Evolutionary conservation across 1,140 invertebrate genomes (phyloP), one percentile per base, ranked within the genome.

Genomic region (Polypedilum pembai): DNA sequence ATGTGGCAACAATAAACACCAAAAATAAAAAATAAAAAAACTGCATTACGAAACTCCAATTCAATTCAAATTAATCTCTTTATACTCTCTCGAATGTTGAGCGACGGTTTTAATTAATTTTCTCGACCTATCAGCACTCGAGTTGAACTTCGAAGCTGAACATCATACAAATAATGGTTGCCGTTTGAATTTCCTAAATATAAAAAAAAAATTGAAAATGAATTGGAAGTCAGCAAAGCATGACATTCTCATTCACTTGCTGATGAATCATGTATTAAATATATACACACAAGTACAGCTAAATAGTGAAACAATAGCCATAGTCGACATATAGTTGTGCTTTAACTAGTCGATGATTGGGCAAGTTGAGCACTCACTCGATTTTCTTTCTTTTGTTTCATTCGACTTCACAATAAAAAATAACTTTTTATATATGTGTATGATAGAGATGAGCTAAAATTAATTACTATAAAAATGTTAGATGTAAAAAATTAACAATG

Each of bases 261-360:
- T 69, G 65, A 69, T 69, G 65, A 69, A 69, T 69, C 65, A 69
- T 69, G 65, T 18, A 69, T 69, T 69, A 56, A 56, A n/a, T 56
- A 56, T 33, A 33, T 33, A 33, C 24, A 33, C 24, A 33, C 45
- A 56, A 12, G n/a, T 56, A 45, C 41, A 56, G 45, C 45, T 56
- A 45, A 45, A 45, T 45, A 56, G 12, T 56, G 4, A n/a, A 56
- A 56, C 45, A 56, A 56, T 56, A 56, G 45, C 24, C 24, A 33
- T 33, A 33, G n/a, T 56, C n/a, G 15, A 45, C 15, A n/a, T 56
- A n/a, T 56, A 56, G 45, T 12, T 56, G 45, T 15, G 15, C 4
- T 56, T 56, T 4, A 56, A n/a, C 45, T 56, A 56, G 45, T 56
- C 45, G 45, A n/a, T 69, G 65, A 69, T 69, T 69, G 65, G 65